phyloP scores from a whole-genome alignment of 2,113 vertebrate species.

The Euleptes europaea region DNA sequence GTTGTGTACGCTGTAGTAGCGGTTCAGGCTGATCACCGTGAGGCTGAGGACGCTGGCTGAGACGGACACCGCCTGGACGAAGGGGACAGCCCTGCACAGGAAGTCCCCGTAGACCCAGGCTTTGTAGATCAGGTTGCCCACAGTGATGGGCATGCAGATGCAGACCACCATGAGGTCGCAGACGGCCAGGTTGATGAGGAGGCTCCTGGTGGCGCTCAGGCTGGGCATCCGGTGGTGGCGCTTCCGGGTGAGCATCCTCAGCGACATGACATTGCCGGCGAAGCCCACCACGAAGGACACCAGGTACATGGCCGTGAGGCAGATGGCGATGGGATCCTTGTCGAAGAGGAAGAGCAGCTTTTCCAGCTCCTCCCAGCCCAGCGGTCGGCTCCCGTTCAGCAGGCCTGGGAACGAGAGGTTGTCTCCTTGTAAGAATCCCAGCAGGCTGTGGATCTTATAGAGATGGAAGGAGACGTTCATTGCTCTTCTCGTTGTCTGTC shows the following conservation, averaged over 20 bases:
- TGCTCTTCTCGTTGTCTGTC: not conserved
- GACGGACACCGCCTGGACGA: slow-evolving; percentile 88
- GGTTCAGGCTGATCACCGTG: slow-evolving; percentile 88
- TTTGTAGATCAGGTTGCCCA: slow-evolving; percentile 88
- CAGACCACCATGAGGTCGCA: slow-evolving; percentile 93
- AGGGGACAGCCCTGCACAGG: slow-evolving; percentile 86
- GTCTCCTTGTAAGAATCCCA: slow-evolving; percentile 57
- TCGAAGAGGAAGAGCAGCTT: slow-evolving; percentile 83
- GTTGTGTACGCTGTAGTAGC: slow-evolving; percentile 88
- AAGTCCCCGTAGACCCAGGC: slow-evolving; percentile 92
- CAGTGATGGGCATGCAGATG: slow-evolving; percentile 90
- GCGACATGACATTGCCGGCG: slow-evolving; percentile 85
- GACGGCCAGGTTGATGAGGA: slow-evolving; percentile 88
- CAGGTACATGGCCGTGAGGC: slow-evolving; percentile 84
- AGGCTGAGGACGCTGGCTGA: slow-evolving; percentile 89
- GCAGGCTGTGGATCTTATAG: not conserved
- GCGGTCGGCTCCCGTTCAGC: slow-evolving; percentile 62
- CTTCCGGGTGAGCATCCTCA: slow-evolving; percentile 84
- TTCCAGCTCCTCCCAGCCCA: slow-evolving; percentile 77
- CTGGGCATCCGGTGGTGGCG: slow-evolving; percentile 74
- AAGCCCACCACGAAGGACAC: slow-evolving; percentile 88
- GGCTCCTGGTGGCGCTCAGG: slow-evolving; percentile 84
- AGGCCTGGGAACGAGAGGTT: slow-evolving; percentile 50
- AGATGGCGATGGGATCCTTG: slow-evolving; percentile 85
- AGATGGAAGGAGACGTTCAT: slow-evolving; percentile 67